These are phyloP conservation scores for Stictocephala bisonia DNA, from an alignment of 2,888 invertebrate genomes.

Conservation along the genomic window DNA sequence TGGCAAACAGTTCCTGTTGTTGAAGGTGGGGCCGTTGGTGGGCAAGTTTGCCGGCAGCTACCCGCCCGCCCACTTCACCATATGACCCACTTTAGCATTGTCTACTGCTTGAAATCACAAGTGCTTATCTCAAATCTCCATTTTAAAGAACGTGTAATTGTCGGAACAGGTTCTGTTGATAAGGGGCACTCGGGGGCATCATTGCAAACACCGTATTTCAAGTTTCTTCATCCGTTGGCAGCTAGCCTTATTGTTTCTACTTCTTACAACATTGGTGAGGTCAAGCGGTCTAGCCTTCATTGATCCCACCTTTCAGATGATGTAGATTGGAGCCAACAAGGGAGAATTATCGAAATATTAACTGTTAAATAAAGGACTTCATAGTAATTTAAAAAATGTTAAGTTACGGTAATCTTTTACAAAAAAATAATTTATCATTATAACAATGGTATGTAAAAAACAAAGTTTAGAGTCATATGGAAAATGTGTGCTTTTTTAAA, in stretches of 20 bases:
- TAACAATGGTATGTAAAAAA: too few species aligned
- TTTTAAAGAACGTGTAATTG: conserved; percentile 44
- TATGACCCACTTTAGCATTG: conserved; percentile 44
- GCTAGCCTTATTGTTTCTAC: conserved; percentile 21
- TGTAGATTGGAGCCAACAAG: too few species aligned
- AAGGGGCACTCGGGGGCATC: conserved; percentile 36
- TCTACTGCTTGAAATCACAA: conserved; percentile 38
- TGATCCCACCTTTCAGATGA: too few species aligned
- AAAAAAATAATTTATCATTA: too few species aligned
- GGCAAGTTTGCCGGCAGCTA: conserved; percentile 30
- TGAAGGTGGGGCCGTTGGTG: background rate
- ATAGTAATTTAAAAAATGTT: too few species aligned
- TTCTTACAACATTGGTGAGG: background rate
- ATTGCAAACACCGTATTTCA: conserved; percentile 39
- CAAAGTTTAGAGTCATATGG: too few species aligned
- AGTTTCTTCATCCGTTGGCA: conserved; percentile 4
- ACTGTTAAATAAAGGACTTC: too few species aligned
- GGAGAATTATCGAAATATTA: too few species aligned
- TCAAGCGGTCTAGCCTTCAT: too few species aligned
- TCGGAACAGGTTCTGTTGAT: conserved; percentile 44
- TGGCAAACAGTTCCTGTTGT: too few species aligned
- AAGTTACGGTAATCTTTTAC: too few species aligned
- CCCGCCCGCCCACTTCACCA: conserved; percentile 13
- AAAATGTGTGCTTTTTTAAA: too few species aligned
- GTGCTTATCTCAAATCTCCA: conserved; percentile 33